Evolutionary conservation across 1,140 invertebrate species (phyloP).

Genomic region (Spodoptera litura): DNA sequence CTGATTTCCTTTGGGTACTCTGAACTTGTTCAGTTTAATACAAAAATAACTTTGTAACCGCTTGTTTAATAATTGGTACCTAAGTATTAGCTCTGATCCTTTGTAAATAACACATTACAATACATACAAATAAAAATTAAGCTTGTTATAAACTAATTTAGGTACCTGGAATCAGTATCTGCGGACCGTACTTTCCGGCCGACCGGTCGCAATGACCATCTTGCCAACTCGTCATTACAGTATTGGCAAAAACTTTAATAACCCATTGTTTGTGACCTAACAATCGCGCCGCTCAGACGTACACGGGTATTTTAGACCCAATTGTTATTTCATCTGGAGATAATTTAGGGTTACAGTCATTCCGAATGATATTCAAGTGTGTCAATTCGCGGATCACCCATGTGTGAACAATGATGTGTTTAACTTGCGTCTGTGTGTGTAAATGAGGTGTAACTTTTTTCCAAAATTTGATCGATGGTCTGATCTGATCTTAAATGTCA

Average conservation of each 20-base stretch:
- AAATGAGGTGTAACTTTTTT: constrained; percentile 4
- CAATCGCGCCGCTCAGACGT: constrained; percentile 37
- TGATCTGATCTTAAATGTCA: constrained; percentile 15
- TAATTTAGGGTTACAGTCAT: constrained; percentile 31
- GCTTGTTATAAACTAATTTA: constrained; percentile 14
- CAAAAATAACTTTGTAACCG: too few species aligned
- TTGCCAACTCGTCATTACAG: constrained; percentile 54
- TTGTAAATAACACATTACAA: not conserved
- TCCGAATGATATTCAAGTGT: not conserved
- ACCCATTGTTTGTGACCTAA: constrained; percentile 63
- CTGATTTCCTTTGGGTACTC: too few species aligned
- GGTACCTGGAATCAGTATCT: not conserved
- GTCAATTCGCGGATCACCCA: not conserved
- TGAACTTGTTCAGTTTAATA: too few species aligned
- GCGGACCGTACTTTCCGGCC: constrained; percentile 49
- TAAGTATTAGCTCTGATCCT: too few species aligned
- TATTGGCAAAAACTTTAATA: constrained; percentile 73
- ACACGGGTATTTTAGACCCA: constrained; percentile 11
- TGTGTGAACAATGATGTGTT: not conserved
- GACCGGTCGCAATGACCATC: constrained; percentile 54
- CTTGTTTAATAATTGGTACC: too few species aligned
- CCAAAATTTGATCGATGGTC: constrained; percentile 2
- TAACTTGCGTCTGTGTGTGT: constrained; percentile 6
- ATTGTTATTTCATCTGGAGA: constrained; percentile 22
- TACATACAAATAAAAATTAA: constrained; percentile 6